phyloP scores from a whole-genome alignment of 2,888 invertebrate species.

The Serripes groenlandicus region DNA sequence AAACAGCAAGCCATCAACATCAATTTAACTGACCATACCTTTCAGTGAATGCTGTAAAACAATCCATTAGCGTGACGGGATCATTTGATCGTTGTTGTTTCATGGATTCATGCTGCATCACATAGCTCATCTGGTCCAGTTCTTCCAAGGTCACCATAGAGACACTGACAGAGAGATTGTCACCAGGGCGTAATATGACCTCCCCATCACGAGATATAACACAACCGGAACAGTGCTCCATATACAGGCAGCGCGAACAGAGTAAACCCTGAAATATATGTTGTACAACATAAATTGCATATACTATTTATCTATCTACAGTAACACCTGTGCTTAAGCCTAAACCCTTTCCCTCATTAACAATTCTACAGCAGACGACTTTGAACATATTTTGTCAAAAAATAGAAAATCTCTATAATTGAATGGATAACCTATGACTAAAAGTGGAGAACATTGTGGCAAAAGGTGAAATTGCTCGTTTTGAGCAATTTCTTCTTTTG shows the following conservation, averaged over 20 bases:
- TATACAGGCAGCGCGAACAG: conserved; percentile 89
- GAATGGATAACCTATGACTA: no score
- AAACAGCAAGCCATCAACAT: no score
- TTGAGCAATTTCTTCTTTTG: no score
- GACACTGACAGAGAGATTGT: conserved; percentile 88
- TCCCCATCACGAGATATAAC: conserved; percentile 86
- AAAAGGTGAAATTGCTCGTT: no score
- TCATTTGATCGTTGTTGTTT: conserved; percentile 87
- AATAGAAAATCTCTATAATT: no score
- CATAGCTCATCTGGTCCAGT: conserved; percentile 74
- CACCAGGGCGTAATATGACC: conserved; percentile 88
- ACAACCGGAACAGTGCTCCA: conserved; percentile 89
- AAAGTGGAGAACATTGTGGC: no score
- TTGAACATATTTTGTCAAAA: no score
- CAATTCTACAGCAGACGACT: no score
- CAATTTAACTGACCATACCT: conserved; percentile 79
- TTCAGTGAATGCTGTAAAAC: conserved; percentile 89
- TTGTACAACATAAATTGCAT: no score
- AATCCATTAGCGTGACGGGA: conserved; percentile 89
- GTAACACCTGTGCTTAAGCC: no score
- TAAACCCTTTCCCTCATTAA: no score
- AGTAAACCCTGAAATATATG: conserved; percentile 88
- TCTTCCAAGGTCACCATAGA: conserved; percentile 86
- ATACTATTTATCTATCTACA: no score
- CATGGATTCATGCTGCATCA: conserved; percentile 88